Conservation (phyloP, 2,113 vertebrate genomes). For the Ptychochromis oligacanthus region DNA sequence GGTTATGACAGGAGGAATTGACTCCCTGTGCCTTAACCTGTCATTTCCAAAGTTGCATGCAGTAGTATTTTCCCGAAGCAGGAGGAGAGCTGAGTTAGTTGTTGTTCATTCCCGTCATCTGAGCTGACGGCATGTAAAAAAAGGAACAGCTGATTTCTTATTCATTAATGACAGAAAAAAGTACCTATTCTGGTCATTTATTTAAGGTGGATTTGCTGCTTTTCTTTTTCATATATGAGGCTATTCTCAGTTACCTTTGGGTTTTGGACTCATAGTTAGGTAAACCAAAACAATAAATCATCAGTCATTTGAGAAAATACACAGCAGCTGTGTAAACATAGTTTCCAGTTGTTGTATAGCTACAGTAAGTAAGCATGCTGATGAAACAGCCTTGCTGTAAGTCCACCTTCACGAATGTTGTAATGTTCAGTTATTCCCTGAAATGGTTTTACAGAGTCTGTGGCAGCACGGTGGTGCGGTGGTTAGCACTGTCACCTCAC, state of each 20-base stretch:
- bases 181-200: background rate
- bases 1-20: constrained; percentile 43
- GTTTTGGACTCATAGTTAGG: background rate
- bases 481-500: background rate
- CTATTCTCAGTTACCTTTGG: background rate
- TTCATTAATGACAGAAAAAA: background rate
- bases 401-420: background rate
- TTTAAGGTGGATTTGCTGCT: background rate
- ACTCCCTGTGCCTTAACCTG: background rate
- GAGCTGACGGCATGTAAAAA: background rate
- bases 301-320: background rate
- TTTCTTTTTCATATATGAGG: background rate
- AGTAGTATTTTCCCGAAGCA: constrained; percentile 32
- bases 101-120: background rate
- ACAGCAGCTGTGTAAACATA: background rate
- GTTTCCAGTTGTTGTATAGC: background rate
- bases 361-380: background rate
- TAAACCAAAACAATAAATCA: background rate
- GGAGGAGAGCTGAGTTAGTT: background rate
- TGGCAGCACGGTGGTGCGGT: background rate
- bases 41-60: constrained; percentile 14
- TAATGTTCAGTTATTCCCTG: background rate
- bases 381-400: background rate
- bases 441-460: background rate
- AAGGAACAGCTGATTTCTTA: background rate